Base-by-base conservation (phyloP, 2,888 invertebrate species). In the Minunthozetes semirufus region DNA sequence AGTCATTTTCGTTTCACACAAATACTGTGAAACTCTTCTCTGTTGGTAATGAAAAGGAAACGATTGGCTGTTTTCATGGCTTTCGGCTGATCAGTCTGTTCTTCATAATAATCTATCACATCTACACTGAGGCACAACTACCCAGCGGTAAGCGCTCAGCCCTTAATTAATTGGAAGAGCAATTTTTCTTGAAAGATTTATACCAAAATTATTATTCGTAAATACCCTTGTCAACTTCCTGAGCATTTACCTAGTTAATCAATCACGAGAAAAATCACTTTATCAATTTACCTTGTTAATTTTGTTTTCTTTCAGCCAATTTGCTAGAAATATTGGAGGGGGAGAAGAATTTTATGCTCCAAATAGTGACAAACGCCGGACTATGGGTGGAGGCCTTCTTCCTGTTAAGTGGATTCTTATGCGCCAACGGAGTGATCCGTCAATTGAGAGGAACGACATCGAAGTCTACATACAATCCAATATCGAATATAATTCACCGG, bases 361-460 rank as follows among this genome's bases (percentile, higher is more conserved):
- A 75, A 38, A 50, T 75, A 1, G 22, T 75, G 9, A 75, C 75
- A 15, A 75, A 75, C 61, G 75, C 75, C 15, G 75, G 59, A 11
- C 56, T 75, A 29, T 75, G 75, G 75, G 75, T 75, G n/a, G 75
- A 75, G 29, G 72, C 75, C 22, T 75, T 75, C 46, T 75, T 75
- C 38, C 50, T 75, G 1, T 63, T 75, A 19, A 42, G 42, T 38
- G 75, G 75, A 2, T 75, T 75, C 29, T 15, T 75, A n/a, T 56
- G 71, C 29, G 61, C 72, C n/a, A 59, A 75, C 56, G 38, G 72
- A 29, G 33, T 72, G 29, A 50, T 75, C n/a, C 38, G 72, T n/a
- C 46, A 70, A 22, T 42, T 70, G 1, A 46, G 70, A 17, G 8
- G 17, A 46, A 70, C 70, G 19, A 25, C 70, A 46, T 1, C 27